These are phyloP conservation scores for Lomographa bimaculata DNA, from an alignment of 2,888 invertebrate species.

Conservation along the genomic window DNA sequence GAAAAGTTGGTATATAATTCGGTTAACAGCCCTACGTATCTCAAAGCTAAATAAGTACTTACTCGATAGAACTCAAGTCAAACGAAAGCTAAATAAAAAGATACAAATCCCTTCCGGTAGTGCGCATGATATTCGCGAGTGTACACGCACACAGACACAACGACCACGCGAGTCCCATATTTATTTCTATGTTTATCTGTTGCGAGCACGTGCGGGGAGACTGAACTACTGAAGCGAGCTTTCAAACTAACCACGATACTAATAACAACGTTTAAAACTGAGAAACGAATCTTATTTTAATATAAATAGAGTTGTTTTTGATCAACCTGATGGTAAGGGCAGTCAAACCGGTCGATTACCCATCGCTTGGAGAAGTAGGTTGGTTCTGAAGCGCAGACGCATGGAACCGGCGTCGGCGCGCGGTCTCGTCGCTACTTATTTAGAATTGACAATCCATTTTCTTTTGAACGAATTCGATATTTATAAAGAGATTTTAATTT, in stretches of 20 bases:
- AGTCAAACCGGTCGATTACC: slow-evolving; percentile 33
- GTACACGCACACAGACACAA: background rate
- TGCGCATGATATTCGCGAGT: background rate
- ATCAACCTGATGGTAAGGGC: background rate
- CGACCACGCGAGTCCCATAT: slow-evolving; percentile 21
- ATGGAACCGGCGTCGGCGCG: slow-evolving; percentile 24
- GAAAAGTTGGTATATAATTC: no score
- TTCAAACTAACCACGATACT: background rate
- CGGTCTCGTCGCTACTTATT: slow-evolving; percentile 3
- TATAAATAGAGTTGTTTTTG: background rate
- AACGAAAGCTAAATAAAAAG: background rate
- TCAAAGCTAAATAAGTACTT: no score
- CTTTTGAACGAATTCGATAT: no score
- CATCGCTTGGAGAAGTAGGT: slow-evolving; percentile 1
- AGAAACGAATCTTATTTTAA: slow-evolving; percentile 5
- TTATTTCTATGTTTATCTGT: slow-evolving; percentile 36
- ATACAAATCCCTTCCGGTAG: background rate
- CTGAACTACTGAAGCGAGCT: slow-evolving; percentile 24
- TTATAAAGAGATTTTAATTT: no score
- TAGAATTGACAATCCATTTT: no score
- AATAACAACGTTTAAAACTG: slow-evolving; percentile 5
- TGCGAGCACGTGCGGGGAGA: slow-evolving; percentile 40
- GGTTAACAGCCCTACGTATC: no score
- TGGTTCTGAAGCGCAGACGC: slow-evolving; percentile 36
- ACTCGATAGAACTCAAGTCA: no score